Evolutionary conservation across 1,140 invertebrate genomes (phyloP).

Genomic region (Anagrus nilaparvatae): DNA sequence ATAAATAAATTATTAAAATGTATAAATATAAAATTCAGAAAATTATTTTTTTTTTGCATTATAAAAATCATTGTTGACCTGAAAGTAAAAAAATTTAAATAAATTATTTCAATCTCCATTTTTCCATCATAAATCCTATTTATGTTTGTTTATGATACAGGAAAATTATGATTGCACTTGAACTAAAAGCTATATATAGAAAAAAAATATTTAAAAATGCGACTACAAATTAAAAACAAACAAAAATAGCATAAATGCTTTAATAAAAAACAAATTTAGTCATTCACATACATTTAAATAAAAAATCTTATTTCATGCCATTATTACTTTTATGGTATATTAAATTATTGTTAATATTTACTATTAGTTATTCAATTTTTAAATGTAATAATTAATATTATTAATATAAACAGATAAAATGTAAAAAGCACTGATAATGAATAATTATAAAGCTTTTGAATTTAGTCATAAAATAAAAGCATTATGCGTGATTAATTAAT

Average conservation of each 20-base stretch:
- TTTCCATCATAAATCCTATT: too few species aligned
- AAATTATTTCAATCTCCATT: too few species aligned
- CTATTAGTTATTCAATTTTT: too few species aligned
- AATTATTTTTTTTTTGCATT: slow-evolving; percentile 18
- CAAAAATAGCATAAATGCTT: too few species aligned
- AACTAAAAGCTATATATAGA: background rate
- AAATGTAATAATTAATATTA: too few species aligned
- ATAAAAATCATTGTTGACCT: slow-evolving; percentile 28
- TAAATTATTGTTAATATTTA: slow-evolving; percentile 1
- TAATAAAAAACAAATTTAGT: slow-evolving; percentile 10
- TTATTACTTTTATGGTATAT: background rate
- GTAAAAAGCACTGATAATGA: too few species aligned
- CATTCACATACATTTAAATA: background rate
- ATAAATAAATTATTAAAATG: slow-evolving; percentile 16
- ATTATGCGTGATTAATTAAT: too few species aligned
- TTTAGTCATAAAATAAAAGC: too few species aligned
- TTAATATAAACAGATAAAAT: too few species aligned
- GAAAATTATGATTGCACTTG: background rate
- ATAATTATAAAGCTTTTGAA: too few species aligned
- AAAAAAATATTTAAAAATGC: slow-evolving; percentile 4
- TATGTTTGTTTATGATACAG: background rate
- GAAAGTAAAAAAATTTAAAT: too few species aligned
- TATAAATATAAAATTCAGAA: slow-evolving; percentile 11
- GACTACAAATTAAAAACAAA: slow-evolving; percentile 4
- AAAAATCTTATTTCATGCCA: background rate